Evolutionary conservation across 1,140 invertebrate genomes (phyloP).

Genomic region (Matsumurasca onukii): DNA sequence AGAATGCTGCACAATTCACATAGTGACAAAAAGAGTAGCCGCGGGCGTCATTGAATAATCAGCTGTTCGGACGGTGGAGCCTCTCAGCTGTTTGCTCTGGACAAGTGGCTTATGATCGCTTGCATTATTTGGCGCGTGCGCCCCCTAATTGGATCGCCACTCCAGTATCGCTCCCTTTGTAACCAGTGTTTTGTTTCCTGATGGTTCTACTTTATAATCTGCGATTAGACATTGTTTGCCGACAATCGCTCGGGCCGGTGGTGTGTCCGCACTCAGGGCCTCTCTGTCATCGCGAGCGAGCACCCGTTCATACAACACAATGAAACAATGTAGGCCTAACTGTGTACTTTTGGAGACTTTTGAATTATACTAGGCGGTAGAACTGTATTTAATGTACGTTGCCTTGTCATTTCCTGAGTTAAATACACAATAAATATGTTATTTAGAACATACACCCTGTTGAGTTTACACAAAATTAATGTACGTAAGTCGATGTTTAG

Average conservation of each 20-base stretch:
- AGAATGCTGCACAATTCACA: background rate
- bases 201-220: conserved; percentile 17
- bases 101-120: background rate
- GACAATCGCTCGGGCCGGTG: background rate
- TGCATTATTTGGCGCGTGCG: conserved; percentile 12
- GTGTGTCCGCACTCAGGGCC: background rate
- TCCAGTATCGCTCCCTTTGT: background rate
- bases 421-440: too few species aligned
- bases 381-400: too few species aligned
- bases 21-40: background rate
- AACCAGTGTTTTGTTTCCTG: background rate
- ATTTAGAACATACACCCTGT: too few species aligned
- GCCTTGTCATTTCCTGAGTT: too few species aligned
- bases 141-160: conserved; percentile 14
- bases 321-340: too few species aligned
- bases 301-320: too few species aligned
- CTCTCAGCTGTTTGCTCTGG: background rate
- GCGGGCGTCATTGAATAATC: background rate
- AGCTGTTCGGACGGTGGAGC: too few species aligned
- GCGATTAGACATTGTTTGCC: conserved; percentile 16
- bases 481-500: too few species aligned
- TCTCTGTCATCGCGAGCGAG: background rate
- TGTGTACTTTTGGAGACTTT: too few species aligned
- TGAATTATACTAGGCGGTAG: too few species aligned
- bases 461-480: too few species aligned